Base-by-base conservation (phyloP, 1,140 invertebrate genomes). In the Cydia fagiglandana region DNA sequence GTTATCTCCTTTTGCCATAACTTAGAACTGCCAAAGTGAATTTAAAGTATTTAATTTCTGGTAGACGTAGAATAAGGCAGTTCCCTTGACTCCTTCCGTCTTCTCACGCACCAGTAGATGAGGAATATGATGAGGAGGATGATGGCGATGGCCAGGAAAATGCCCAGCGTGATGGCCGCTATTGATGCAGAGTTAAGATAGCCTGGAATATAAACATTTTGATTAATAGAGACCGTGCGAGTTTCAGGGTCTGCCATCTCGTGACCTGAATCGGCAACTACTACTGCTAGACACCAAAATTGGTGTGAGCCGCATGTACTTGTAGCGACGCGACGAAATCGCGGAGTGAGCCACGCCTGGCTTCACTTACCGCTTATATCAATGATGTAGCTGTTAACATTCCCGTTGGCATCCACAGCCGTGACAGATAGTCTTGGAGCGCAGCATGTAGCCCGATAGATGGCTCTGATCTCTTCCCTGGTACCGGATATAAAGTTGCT, bases 391-490 rank as follows among this genome's bases (percentile, higher is more conserved):
- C 92, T 93, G 56, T 93, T 92, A 4, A 91, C 87, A 83, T 96
- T 96, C 0, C 95, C 94, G 13, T 93, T 85, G 0, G 95, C 82
- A 83, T 96, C 95, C 12, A 92, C 91, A 0, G 94, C 95, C 15
- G 93, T 94, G 2, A 96, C 83, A 34, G 94, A 86, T 2, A 95
- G 93, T 30, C 93, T 86, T 0, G 94, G 94, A 4, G 94, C 88
- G 80, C 95, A 96, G 79, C 95, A 96, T 0, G 93, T 94, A 1
- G 95, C 93, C 38, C 94, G 92, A 81, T 96, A 96, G 9, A 93
- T 93, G 17, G 95, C 94, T 53, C 86, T 91, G 5, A 95, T 87
- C 10, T 94, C 91, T 30, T 94, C 92, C 20, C 93, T 91, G 0
- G 94, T 94, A 1, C 95, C 95, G 3, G 94, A 94, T n/a, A 94